Conservation (phyloP, 2,113 vertebrate genomes). For the Rhinichthys klamathensis region DNA sequence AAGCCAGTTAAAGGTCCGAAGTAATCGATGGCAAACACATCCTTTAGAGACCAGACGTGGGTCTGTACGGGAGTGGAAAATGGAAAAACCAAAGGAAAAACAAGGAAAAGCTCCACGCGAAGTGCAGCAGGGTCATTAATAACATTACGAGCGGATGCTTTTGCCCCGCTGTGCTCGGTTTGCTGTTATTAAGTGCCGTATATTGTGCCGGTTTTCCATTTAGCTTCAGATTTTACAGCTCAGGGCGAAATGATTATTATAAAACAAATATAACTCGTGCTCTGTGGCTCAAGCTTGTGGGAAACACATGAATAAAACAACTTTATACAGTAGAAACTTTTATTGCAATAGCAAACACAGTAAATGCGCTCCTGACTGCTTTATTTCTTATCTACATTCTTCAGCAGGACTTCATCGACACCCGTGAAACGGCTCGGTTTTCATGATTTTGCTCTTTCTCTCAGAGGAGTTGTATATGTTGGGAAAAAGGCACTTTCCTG, state of each 20-base stretch:
- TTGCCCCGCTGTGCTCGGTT: slow-evolving; percentile 17
- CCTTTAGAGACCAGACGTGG: not conserved
- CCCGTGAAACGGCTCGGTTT: slow-evolving; percentile 44
- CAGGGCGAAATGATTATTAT: slow-evolving; percentile 41
- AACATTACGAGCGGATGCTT: slow-evolving; percentile 15
- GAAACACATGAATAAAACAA: slow-evolving; percentile 47
- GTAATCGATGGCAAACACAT: not conserved
- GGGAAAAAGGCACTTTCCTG: slow-evolving; percentile 53
- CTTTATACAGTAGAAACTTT: slow-evolving; percentile 50
- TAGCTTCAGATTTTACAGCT: slow-evolving; percentile 31
- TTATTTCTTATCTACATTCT: slow-evolving; percentile 50
- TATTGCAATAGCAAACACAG: slow-evolving; percentile 35
- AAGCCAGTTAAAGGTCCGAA: slow-evolving; percentile 55
- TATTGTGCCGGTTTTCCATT: slow-evolving; percentile 38
- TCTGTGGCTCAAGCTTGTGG: slow-evolving; percentile 15
- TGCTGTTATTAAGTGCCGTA: slow-evolving; percentile 42
- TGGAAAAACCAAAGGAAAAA: not conserved
- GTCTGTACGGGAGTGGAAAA: not conserved
- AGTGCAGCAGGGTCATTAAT: not conserved
- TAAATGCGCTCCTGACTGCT: slow-evolving; percentile 14
- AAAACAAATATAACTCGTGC: slow-evolving; percentile 34
- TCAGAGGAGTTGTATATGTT: slow-evolving; percentile 30
- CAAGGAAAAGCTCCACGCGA: not conserved
- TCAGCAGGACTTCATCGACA: slow-evolving; percentile 31
- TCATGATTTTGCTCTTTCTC: slow-evolving; percentile 25